Conservation (phyloP, 2,113 vertebrate species). For the Penelope pileata region DNA sequence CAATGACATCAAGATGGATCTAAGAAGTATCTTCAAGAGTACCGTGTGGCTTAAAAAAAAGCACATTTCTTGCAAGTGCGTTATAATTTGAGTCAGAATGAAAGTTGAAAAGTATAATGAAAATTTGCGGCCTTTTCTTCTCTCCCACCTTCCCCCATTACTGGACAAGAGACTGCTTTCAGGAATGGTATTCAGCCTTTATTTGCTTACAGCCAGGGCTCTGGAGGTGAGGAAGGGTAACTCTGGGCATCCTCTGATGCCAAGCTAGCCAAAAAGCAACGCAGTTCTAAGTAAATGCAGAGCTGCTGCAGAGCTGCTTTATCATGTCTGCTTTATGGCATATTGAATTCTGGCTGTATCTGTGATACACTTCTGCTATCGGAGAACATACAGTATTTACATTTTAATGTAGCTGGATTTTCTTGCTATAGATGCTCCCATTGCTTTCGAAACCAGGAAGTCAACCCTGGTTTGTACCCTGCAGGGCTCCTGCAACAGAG, state of each 20-base stretch:
- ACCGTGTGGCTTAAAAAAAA: neutral
- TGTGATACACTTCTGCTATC: neutral
- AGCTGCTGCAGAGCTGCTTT: neutral
- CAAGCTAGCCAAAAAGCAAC: neutral
- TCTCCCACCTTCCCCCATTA: no score
- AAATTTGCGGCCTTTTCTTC: neutral
- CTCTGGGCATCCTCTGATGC: neutral
- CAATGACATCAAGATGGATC: neutral
- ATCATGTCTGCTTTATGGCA: neutral
- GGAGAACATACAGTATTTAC: neutral
- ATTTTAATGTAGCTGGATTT: no score
- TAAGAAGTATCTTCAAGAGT: neutral
- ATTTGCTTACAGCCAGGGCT: neutral
- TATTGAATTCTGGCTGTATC: neutral
- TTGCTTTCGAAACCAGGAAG: no score
- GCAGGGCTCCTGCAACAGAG: no score
- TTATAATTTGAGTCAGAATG: neutral
- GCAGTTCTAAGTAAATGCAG: neutral
- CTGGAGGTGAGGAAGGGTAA: neutral
- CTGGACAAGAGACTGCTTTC: no score
- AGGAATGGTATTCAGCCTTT: neutral
- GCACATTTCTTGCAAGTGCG: neutral
- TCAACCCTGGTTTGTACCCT: no score
- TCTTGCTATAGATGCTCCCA: no score
- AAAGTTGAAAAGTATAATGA: neutral